Base-by-base conservation (phyloP, 1,140 invertebrate genomes). In the Diachasma alloeum region DNA sequence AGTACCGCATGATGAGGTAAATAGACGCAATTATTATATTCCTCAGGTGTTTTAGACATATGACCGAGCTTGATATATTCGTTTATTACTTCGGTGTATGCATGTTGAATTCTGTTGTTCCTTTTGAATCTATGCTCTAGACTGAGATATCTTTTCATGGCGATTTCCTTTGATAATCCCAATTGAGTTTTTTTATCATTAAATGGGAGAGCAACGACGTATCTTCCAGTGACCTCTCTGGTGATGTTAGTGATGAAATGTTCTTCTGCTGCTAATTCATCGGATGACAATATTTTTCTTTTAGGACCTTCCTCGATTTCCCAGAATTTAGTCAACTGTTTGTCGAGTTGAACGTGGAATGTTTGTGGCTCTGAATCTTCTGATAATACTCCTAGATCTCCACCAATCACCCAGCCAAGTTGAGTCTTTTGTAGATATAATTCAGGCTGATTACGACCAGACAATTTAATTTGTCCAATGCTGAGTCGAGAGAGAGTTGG, bases 21-120 rank as follows among this genome's bases (percentile, higher is more conserved):
- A 63, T 22, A 79, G 73, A 22, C 79, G 72, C 69, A 56, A 69
- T 69, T 48, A 75, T 59, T 19, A 63, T 31, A 68, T 56, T 36
- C 59, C 42, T 53, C 72, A 72, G 53, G 37, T 4, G 15, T 13
- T 53, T n/a, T 4, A 6, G 4, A 4, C 46, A 53, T 53, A 19
- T 53, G 46, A 4, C 13, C 13, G 13, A 53, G 17, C 4, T 53
- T 13, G 4, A 53, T 19, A 53, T 53, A 53, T 53, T 53, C 17
- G 4, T 53, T 4, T 19, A 53, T 4, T 53, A 15, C 46, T 4
- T 53, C 17, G 46, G 13, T n/a, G 13, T 53, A 53, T n/a, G 13
- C 13, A 19, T 53, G 4, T 53, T 53, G 4, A 53, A 19, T 53
- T 53, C 46, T n/a, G 17, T 15, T 4, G 13, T 6, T n/a, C 4